Conservation (phyloP, 2,113 vertebrate genomes). For the Salvelinus sp. region DNA sequence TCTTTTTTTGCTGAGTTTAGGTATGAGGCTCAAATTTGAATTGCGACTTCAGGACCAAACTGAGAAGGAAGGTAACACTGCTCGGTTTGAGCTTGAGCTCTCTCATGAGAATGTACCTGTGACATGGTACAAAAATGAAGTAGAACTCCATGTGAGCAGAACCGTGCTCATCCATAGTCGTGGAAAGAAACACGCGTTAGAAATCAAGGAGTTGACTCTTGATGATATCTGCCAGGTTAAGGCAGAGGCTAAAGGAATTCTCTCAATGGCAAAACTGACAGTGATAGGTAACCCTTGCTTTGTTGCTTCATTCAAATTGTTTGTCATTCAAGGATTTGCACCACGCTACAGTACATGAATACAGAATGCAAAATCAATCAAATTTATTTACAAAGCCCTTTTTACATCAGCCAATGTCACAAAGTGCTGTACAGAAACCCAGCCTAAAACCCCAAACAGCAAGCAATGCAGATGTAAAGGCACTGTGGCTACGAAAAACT, state of each 20-base stretch:
- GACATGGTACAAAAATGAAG: constrained; percentile 94
- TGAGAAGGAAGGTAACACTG: constrained; percentile 92
- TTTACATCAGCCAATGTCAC: not conserved
- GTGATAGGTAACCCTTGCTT: constrained; percentile 88
- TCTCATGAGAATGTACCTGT: constrained; percentile 90
- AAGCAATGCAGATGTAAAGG: too few species aligned
- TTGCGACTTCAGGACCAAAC: constrained; percentile 92
- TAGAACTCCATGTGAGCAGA: constrained; percentile 90
- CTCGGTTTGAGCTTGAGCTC: constrained; percentile 92
- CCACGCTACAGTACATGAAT: not conserved
- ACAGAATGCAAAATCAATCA: too few species aligned
- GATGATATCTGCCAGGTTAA: constrained; percentile 96
- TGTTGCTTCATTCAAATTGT: not conserved
- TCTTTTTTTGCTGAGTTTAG: constrained; percentile 59
- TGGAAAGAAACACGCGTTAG: constrained; percentile 87
- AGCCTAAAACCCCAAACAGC: too few species aligned
- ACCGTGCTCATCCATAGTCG: constrained; percentile 83
- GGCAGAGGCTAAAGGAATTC: constrained; percentile 88
- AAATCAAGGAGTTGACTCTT: constrained; percentile 90
- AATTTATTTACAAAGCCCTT: too few species aligned
- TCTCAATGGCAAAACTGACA: constrained; percentile 85
- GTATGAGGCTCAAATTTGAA: constrained; percentile 90
- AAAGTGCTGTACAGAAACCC: too few species aligned
- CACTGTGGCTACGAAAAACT: too few species aligned
- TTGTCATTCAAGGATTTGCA: not conserved